These are phyloP conservation scores for Rhimphoctona megacephalus DNA, from an alignment of 2,888 invertebrate species.

Conservation along the genomic window DNA sequence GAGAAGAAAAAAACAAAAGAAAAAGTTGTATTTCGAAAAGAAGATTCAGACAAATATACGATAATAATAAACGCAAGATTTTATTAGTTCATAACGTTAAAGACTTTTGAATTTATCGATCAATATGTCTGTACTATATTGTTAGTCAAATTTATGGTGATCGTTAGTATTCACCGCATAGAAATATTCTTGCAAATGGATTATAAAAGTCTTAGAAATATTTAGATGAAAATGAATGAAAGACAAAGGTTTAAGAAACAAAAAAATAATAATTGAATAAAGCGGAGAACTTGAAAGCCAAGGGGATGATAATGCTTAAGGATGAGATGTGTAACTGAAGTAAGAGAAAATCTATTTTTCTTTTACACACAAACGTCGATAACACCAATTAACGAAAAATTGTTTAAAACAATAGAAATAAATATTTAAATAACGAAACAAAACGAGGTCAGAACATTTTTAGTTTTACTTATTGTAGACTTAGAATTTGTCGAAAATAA, in stretches of 20 bases:
- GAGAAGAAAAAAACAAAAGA: not conserved
- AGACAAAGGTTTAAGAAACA: conserved; percentile 16
- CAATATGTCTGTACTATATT: conserved; percentile 63
- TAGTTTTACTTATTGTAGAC: conserved; percentile 49
- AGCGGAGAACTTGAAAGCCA: conserved; percentile 34
- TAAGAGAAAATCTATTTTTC: conserved; percentile 61
- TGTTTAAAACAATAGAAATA: conserved; percentile 56
- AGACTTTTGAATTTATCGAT: conserved; percentile 66
- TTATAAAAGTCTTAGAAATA: conserved; percentile 56
- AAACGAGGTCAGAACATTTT: conserved; percentile 46
- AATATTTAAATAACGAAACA: conserved; percentile 52
- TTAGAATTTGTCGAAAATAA: conserved; percentile 31
- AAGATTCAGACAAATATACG: conserved; percentile 58
- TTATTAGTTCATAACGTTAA: conserved; percentile 62
- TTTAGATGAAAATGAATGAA: conserved; percentile 46
- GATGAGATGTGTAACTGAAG: conserved; percentile 48
- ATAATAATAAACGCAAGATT: conserved; percentile 62
- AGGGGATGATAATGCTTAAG: conserved; percentile 42
- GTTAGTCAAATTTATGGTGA: conserved; percentile 66
- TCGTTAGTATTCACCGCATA: conserved; percentile 57
- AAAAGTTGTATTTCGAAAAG: conserved; percentile 51
- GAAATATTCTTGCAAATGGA: conserved; percentile 65
- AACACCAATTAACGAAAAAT: conserved; percentile 57
- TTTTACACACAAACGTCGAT: conserved; percentile 48
- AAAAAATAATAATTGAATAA: conserved; percentile 6